A percentile compares a stretch with the other conserved stretches of the same genome.
Conservation (phyloP, 2,797 vertebrate genomes). For the Garrulus glandarius region DNA sequence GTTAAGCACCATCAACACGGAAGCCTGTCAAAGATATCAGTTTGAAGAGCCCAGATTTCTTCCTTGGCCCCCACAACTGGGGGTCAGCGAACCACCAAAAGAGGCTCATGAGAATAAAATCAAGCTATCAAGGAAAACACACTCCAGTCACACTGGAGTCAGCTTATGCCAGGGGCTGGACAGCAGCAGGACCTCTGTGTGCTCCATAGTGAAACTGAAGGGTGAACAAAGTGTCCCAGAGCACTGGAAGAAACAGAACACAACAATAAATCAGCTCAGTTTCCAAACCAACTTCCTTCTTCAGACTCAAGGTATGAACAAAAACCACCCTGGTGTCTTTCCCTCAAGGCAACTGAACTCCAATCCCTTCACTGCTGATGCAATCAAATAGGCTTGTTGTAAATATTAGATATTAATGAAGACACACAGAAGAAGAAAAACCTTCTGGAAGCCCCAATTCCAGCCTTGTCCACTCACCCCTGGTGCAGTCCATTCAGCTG, state of each 20-base stretch:
- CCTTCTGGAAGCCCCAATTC: not conserved
- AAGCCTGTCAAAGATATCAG: constrained; percentile 13
- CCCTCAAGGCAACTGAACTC: not conserved
- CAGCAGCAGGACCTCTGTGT: constrained; percentile 85
- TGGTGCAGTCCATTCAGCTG: not conserved
- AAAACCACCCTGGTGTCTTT: not conserved
- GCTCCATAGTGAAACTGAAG: constrained; percentile 83
- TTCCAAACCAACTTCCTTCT: not conserved
- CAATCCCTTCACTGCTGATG: not conserved
- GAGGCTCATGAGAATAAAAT: not conserved
- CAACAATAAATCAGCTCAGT: not conserved
- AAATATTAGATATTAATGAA: not conserved
- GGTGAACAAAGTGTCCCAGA: constrained; percentile 86
- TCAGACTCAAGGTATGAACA: not conserved
- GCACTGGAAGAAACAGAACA: constrained; percentile 77
- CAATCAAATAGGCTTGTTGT: not conserved
- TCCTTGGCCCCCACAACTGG: not conserved
- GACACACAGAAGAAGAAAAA: not conserved
- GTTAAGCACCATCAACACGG: constrained; percentile 51
- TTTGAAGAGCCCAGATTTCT: constrained; percentile 3
- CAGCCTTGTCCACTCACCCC: not conserved
- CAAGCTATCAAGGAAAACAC: not conserved
- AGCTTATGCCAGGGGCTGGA: constrained; percentile 83
- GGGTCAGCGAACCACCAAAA: not conserved
- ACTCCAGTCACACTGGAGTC: constrained; percentile 76